A percentile compares a stretch with the other conserved stretches of the same genome.
Evolutionary conservation across 2,113 vertebrate genomes (phyloP).

Genomic region (Lagopus muta): DNA sequence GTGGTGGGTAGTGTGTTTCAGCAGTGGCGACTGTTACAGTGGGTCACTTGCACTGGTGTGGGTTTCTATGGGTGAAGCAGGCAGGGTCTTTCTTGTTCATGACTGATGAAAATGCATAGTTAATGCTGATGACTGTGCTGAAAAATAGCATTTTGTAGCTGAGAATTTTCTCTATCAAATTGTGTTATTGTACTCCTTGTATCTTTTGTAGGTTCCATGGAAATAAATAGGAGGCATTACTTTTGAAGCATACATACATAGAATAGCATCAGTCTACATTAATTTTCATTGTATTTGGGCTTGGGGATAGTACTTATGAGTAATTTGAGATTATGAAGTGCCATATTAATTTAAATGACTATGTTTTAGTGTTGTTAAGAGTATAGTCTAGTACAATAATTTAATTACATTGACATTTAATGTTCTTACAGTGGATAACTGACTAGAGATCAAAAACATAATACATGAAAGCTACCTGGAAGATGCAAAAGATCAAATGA

Average conservation of each 20-base stretch:
- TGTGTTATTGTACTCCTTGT: neutral
- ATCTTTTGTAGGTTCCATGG: neutral
- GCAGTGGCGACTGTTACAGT: too few species aligned
- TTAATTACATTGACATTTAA: slow-evolving; percentile 55
- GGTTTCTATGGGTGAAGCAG: neutral
- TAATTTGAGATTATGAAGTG: slow-evolving; percentile 47
- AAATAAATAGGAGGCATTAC: neutral
- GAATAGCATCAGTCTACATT: neutral
- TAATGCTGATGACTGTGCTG: neutral
- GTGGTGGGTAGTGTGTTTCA: too few species aligned
- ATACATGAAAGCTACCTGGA: slow-evolving; percentile 16
- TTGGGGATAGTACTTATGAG: slow-evolving; percentile 14
- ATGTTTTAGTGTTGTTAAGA: slow-evolving; percentile 58
- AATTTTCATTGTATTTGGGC: slow-evolving; percentile 8
- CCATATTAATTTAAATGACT: slow-evolving; percentile 57
- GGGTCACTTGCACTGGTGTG: too few species aligned
- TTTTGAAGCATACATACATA: neutral
- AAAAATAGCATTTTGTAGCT: neutral
- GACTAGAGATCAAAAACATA: slow-evolving; percentile 49
- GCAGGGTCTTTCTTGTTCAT: neutral
- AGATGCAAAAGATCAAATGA: slow-evolving; percentile 26
- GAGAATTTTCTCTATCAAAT: neutral
- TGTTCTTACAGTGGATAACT: slow-evolving; percentile 57
- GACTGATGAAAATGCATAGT: too few species aligned
- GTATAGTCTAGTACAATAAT: slow-evolving; percentile 47